These are phyloP conservation scores for Sarcophaga carnaria DNA, from an alignment of 2,888 invertebrate genomes.

Conservation along the genomic window DNA sequence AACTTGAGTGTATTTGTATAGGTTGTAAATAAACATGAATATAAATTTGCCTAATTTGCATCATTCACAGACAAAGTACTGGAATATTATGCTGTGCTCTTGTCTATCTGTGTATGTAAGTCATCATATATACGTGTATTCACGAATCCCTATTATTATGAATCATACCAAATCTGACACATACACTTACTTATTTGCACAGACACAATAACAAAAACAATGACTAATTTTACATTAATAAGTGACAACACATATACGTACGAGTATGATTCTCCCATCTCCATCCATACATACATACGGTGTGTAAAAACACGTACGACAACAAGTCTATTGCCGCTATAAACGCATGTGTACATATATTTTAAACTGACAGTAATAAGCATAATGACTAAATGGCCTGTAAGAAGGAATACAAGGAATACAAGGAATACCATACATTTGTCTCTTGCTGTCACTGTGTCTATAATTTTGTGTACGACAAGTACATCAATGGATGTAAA, in stretches of 20 bases:
- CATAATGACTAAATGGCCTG: slow-evolving; percentile 33
- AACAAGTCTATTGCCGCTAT: not conserved
- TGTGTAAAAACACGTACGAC: not conserved
- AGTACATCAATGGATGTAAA: not conserved
- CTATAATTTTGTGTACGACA: not conserved
- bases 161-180: slow-evolving; percentile 38
- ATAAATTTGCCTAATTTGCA: slow-evolving; percentile 39
- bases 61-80: slow-evolving; percentile 35
- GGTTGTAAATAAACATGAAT: not conserved
- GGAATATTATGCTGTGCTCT: slow-evolving; percentile 1
- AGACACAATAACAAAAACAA: not conserved
- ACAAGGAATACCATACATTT: not conserved
- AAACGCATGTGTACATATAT: slow-evolving; percentile 28
- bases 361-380: slow-evolving; percentile 56
- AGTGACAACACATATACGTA: not conserved
- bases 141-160: slow-evolving; percentile 42
- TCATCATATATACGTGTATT: slow-evolving; percentile 23
- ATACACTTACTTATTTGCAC: slow-evolving; percentile 14
- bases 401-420: not conserved
- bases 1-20: not conserved
- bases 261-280: not conserved
- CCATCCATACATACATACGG: not conserved
- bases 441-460: not conserved
- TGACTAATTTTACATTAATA: not conserved
- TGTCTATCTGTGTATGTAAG: not conserved